Evolutionary conservation across 2,888 invertebrate genomes (phyloP), one percentile per base, ranked within the genome.

Genomic region (Ochropacha duplaris): DNA sequence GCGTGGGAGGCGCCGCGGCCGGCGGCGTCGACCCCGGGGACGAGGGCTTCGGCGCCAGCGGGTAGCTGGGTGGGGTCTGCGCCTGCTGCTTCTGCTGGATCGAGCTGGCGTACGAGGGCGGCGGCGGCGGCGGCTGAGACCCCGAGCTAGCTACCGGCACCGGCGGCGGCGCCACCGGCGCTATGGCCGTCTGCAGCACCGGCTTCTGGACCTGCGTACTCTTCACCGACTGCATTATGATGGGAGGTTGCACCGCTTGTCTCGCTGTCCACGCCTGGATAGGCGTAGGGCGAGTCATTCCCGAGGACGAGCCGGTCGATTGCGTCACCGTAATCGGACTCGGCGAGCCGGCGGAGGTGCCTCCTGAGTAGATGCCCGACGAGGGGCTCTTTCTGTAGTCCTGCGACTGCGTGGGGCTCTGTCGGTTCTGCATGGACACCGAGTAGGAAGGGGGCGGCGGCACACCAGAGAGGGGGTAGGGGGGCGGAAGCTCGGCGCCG

Each of bases 131-230:
- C 64, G 93, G 93, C 36, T n/a, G n/a, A n/a, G 81, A 86, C 22
- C 79, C 81, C n/a, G 94, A 90, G 26, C 94, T 90, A n/a, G n/a
- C n/a, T n/a, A n/a, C n/a, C 34, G 90, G 88, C 34, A 87, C 92
- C 59, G 94, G 86, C 50, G 93, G 92, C 2, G 97, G 97, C 14
- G 96, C 95, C 26, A 96, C 95, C 1, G 98, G 98, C n/a, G 97
- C 98, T 54, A 98, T 97, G 11, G 99, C 99, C 16, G 98, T 99
- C 89, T 99, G 99, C 65, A 98, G 92, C 28, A 98, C 96, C 0
- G 99, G 99, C 84, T 98, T 99, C 81, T 98, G 98, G 44, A 98
- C 98, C 87, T 98, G 98, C 19, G 98, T 98, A 90, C 98, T 98
- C 85, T 98, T 98, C 19, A 99, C 99, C 31, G 98, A 97, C 84